Conservation (phyloP, 2,113 vertebrate species). For the Ranitomeya imitator region DNA sequence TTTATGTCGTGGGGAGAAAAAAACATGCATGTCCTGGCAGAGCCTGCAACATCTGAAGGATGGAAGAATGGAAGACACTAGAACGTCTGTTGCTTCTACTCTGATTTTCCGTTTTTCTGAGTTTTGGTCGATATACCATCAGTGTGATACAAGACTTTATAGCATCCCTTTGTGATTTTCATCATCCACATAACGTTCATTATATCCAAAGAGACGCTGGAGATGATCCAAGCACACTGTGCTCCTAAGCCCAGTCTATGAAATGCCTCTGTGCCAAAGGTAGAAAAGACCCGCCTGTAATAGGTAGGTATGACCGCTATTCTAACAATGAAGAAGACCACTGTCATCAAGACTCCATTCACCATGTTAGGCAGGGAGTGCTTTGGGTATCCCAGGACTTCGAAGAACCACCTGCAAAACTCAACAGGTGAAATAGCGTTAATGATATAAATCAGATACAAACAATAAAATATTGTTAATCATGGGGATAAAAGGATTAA, state of each 20-base stretch:
- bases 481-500: background rate
- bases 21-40: conserved; percentile 47
- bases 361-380: conserved; percentile 87
- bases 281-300: conserved; percentile 79
- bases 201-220: conserved; percentile 88
- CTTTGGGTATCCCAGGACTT: conserved; percentile 89
- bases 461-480: background rate
- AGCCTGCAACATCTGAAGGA: conserved; percentile 14
- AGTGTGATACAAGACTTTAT: conserved; percentile 82
- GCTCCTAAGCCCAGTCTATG: conserved; percentile 77
- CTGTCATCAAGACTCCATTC: conserved; percentile 92
- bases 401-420: conserved; percentile 96
- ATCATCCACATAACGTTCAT: conserved; percentile 99
- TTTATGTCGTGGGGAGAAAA: conserved; percentile 60
- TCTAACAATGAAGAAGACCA: conserved; percentile 90
- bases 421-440: conserved; percentile 59
- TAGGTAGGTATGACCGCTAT: conserved; percentile 88
- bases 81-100: conserved; percentile 68
- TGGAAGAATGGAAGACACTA: conserved; percentile 50
- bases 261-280: conserved; percentile 89
- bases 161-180: conserved; percentile 92
- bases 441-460: background rate
- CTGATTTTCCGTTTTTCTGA: conserved; percentile 87
- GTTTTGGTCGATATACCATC: conserved; percentile 68
- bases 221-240: conserved; percentile 85